Evolutionary conservation across 2,797 vertebrate genomes (phyloP), one percentile per base, ranked within the genome.

Genomic region (Clamator glandarius): DNA sequence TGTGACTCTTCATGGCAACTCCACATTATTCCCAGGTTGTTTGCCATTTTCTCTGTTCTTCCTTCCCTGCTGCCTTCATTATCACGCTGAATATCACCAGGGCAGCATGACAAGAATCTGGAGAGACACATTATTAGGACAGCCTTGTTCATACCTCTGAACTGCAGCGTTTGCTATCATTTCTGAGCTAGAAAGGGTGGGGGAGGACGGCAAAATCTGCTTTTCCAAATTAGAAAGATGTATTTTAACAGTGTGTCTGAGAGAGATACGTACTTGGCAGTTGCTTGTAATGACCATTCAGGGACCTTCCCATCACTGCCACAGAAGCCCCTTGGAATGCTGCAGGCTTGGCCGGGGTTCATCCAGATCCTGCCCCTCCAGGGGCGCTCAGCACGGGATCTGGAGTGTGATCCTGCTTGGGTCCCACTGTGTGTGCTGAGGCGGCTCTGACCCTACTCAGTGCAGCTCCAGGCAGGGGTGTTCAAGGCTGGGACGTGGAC

Each of bases 1-100:
- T 97, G 96, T 97, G 96, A 96, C 94, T 93, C 78, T 92, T 96
- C 96, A 96, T 96, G 96, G 95, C 92, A 92, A 92, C 95, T 93
- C 87, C 80, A 75, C 89, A 97, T 97, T 96, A 96, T 93, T 93
- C 86, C 81, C 87, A 89, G 70, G 64, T 93, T 92, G 95, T 95
- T 97, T 94, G 93, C 95, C 96, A 92, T 95, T 91, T 95, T 90
- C 78, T 95, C 89, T 95, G 72, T 92, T 95, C 93, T 85, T 90
- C 84, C 50, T 95, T 94, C 80, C 91, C 86, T 81, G 63, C 93
- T 94, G 89, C 92, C 93, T 95, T 97, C 95, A 91, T 95, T 95
- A 96, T 91, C 76, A 91, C 57, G 0, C 93, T 90, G 93, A 92
- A 84, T 92, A 94, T 93, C 91, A 67, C 95, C 67, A 61, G 72